Conservation (phyloP, 2,888 invertebrate species). For the Pristionchus japonicus region DNA sequence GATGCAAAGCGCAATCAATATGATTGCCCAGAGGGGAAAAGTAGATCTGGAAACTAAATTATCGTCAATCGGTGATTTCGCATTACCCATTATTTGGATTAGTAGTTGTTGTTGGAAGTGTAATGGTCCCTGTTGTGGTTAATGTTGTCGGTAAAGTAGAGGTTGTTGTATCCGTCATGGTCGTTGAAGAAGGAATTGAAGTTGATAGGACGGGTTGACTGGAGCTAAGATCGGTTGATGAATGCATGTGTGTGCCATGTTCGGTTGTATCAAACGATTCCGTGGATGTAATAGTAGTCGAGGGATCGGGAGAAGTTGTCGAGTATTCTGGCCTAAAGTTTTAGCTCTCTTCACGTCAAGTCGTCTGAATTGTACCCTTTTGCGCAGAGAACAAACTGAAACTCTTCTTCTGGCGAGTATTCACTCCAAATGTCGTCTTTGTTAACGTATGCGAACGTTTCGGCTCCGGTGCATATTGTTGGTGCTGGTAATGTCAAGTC, state of each 20-base stretch:
- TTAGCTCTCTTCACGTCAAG: background rate
- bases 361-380: background rate
- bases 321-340: background rate
- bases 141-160: background rate
- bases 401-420: background rate
- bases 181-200: no score
- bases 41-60: background rate
- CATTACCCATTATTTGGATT: no score
- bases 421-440: background rate
- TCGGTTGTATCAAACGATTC: no score
- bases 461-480: background rate
- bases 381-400: background rate
- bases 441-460: background rate
- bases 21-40: background rate
- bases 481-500: background rate
- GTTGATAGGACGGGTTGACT: no score
- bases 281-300: background rate
- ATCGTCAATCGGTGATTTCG: background rate
- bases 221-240: no score
- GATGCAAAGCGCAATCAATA: background rate
- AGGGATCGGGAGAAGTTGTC: background rate
- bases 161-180: background rate
- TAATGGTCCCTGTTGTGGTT: background rate
- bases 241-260: no score
- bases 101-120: background rate